Percentiles rank a stretch among this genome's conserved stretches.
These are phyloP conservation scores for Sebastes trivittatus DNA, from an alignment of 2,797 vertebrate genomes.

Conservation along the genomic window DNA sequence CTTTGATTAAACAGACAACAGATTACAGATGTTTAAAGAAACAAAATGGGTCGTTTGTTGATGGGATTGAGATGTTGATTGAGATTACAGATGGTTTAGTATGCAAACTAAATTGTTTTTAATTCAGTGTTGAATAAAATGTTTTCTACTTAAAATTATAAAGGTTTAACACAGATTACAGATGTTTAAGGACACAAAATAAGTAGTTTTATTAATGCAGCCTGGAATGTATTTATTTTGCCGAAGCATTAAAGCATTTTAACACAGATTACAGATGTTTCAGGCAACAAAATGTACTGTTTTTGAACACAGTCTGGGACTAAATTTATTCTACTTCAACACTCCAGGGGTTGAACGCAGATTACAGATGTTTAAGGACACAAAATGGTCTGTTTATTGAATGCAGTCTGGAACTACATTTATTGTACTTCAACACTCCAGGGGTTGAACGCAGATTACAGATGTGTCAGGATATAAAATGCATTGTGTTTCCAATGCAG, in stretches of 20 bases:
- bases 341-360: neutral
- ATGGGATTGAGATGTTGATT: too few relatives aligned
- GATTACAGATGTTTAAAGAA: neutral
- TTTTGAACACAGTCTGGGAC: neutral
- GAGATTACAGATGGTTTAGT: neutral
- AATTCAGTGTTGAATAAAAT: neutral
- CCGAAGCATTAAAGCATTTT: neutral
- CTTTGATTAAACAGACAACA: neutral
- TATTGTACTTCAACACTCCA: neutral
- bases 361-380: neutral
- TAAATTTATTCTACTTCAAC: neutral
- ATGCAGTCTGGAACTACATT: neutral
- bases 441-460: neutral
- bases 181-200: neutral
- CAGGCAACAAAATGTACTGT: too few relatives aligned
- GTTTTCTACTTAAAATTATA: neutral
- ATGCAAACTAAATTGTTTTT: neutral
- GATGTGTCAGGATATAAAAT: neutral
- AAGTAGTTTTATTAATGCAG: neutral
- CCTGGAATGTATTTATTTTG: neutral
- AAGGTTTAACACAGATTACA: neutral
- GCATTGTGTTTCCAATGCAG: neutral
- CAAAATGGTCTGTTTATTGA: neutral
- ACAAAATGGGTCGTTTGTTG: neutral
- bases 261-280: neutral